Conservation (phyloP, 1,140 invertebrate genomes). For the Harpegnathos saltator region DNA sequence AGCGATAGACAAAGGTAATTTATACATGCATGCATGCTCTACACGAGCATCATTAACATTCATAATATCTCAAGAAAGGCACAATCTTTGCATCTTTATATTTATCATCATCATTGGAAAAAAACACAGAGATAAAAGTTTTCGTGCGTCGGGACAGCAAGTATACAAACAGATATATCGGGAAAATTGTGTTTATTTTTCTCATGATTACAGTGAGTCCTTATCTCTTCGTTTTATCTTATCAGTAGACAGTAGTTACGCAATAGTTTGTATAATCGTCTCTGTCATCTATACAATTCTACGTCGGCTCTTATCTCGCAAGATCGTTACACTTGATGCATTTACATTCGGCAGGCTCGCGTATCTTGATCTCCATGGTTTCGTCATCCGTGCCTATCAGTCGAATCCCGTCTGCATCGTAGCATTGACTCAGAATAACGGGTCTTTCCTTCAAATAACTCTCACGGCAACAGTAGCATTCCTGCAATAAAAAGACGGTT, state of each 20-base stretch:
- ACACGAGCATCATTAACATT: neutral
- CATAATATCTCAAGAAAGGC: neutral
- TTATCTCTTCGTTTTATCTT: slow-evolving; percentile 39
- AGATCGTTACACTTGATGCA: slow-evolving; percentile 93
- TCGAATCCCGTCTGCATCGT: slow-evolving; percentile 93
- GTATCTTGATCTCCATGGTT: slow-evolving; percentile 92
- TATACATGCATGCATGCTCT: neutral
- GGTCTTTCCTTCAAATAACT: slow-evolving; percentile 92
- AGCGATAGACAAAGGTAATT: neutral
- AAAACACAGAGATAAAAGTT: neutral
- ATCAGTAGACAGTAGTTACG: slow-evolving; percentile 35
- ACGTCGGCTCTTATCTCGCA: slow-evolving; percentile 55
- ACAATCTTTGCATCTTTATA: neutral
- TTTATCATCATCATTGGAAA: neutral
- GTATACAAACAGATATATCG: neutral
- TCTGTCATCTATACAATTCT: neutral
- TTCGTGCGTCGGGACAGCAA: neutral
- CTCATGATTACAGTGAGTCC: slow-evolving; percentile 21
- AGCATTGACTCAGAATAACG: slow-evolving; percentile 94
- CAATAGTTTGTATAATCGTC: slow-evolving; percentile 30
- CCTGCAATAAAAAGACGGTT: slow-evolving; percentile 85
- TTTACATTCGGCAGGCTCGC: slow-evolving; percentile 95
- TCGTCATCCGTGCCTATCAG: slow-evolving; percentile 87
- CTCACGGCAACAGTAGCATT: slow-evolving; percentile 96
- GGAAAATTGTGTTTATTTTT: slow-evolving; percentile 1